Base-by-base conservation (phyloP, 2,888 invertebrate genomes). In the Beris chalybata region DNA sequence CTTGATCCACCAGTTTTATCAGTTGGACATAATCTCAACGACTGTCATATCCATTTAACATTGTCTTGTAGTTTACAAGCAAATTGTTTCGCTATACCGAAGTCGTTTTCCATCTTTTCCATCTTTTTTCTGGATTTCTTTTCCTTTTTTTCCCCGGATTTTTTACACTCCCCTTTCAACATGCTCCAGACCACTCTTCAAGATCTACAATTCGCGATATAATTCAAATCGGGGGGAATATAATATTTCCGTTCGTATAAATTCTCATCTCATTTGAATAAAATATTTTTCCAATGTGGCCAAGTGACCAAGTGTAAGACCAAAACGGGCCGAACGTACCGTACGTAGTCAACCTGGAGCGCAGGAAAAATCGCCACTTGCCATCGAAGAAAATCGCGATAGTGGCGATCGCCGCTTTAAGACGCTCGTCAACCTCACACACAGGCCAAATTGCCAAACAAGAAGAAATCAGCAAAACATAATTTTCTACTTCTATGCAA, bases 181-280 rank as follows among this genome's bases (percentile, higher is more conserved):
- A 61, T 61, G 61, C 50, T 52, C 29, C 43, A 38, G 61, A 29
- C 52, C 43, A 61, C 50, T 29, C 55, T 57, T 68, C 57, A 43
- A 67, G 68, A 68, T 68, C 52, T 54, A 63, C 68, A 47, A 55
- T 45, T 65, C 61, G 5, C 59, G 68, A 68, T 68, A 68, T 67
- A 67, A 67, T 67, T 67, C 67, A 67, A 67, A 67, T 67, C 65
- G 59, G 44, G 59, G 44, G 48, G 68, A 61, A 68, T 68, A 65
- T 68, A 52, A 67, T 67, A 67, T 67, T 67, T 67, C 67, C 67
- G 65, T 67, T 54, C 65, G 63, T 63, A 68, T 68, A 67, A 67
- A 67, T 65, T 65, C 67, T 55, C 59, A 64, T 61, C 67, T 65
- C 65, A 68, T 68, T 68, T 68, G 68, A 68, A 68, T 68, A 68